phyloP scores from a whole-genome alignment of 2,888 invertebrate genomes.

The Acleris emargana region DNA sequence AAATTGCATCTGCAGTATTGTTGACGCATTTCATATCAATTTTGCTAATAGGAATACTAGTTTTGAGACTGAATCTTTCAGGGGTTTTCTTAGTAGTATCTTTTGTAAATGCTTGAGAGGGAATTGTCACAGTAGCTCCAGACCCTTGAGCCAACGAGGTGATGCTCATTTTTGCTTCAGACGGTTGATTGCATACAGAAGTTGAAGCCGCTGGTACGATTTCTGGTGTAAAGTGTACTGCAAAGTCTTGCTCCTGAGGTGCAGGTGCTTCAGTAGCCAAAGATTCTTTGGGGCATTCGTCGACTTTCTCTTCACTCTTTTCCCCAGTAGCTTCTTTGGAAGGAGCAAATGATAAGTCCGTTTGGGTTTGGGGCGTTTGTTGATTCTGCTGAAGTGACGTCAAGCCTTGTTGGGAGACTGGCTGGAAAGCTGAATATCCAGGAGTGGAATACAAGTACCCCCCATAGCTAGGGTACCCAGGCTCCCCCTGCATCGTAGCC shows the following conservation, averaged over 20 bases:
- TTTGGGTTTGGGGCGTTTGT: slow-evolving; percentile 46
- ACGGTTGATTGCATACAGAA: slow-evolving; percentile 47
- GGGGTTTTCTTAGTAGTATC: slow-evolving; percentile 64
- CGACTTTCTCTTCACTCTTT: slow-evolving; percentile 45
- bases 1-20: slow-evolving; percentile 53
- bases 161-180: slow-evolving; percentile 65
- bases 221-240: slow-evolving; percentile 70
- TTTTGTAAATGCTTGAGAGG: slow-evolving; percentile 49
- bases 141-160: slow-evolving; percentile 66
- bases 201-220: slow-evolving; percentile 55
- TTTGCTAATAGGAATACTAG: slow-evolving; percentile 78
- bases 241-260: slow-evolving; percentile 61
- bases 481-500: slow-evolving; percentile 63
- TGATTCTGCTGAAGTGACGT: slow-evolving; percentile 49
- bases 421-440: slow-evolving; percentile 78
- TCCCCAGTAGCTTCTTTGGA: slow-evolving; percentile 47
- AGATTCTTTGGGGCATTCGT: slow-evolving; percentile 38
- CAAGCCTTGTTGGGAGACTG: slow-evolving; percentile 61
- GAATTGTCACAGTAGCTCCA: slow-evolving; percentile 59
- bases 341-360: slow-evolving; percentile 52
- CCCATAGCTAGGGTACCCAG: slow-evolving; percentile 66
- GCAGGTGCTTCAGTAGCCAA: slow-evolving; percentile 22
- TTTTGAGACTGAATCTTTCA: slow-evolving; percentile 75
- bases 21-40: slow-evolving; percentile 76
- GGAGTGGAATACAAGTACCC: slow-evolving; percentile 74